phyloP scores from a whole-genome alignment of 1,140 invertebrate species.

The Zeugodacus cucurbitae region DNA sequence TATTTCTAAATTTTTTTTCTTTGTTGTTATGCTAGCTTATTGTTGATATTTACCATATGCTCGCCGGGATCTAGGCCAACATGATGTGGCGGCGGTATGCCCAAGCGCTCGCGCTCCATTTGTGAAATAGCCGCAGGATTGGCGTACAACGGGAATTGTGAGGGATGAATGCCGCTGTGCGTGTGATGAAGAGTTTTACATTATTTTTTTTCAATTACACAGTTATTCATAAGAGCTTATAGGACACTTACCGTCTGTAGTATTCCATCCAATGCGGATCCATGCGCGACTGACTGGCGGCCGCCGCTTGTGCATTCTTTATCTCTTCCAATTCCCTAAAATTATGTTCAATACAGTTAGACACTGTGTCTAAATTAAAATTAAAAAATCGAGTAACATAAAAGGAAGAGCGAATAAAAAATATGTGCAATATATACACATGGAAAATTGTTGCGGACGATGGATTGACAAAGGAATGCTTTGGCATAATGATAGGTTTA shows the following conservation, averaged over 20 bases:
- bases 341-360: conserved; percentile 45
- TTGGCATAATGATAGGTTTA: not conserved
- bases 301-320: conserved; percentile 74
- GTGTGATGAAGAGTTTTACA: too few relatives aligned
- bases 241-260: conserved; percentile 74
- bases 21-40: conserved; percentile 70
- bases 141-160: conserved; percentile 72
- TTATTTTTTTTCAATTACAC: too few relatives aligned
- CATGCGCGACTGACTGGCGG: conserved; percentile 72
- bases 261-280: conserved; percentile 94
- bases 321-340: conserved; percentile 81
- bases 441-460: not conserved
- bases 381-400: conserved; percentile 18
- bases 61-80: conserved; percentile 71
- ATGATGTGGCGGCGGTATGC: conserved; percentile 76
- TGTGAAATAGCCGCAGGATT: conserved; percentile 79
- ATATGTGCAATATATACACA: not conserved
- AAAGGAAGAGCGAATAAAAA: not conserved
- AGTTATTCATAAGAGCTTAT: too few relatives aligned
- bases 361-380: not conserved
- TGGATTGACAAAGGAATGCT: not conserved
- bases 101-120: conserved; percentile 87
- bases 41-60: conserved; percentile 67
- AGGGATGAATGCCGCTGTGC: conserved; percentile 70
- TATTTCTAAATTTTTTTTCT: conserved; percentile 82